These are phyloP conservation scores for Acanthaster planci DNA, from an alignment of 35 echinoderm and acorn worm species.

Conservation along the genomic window DNA sequence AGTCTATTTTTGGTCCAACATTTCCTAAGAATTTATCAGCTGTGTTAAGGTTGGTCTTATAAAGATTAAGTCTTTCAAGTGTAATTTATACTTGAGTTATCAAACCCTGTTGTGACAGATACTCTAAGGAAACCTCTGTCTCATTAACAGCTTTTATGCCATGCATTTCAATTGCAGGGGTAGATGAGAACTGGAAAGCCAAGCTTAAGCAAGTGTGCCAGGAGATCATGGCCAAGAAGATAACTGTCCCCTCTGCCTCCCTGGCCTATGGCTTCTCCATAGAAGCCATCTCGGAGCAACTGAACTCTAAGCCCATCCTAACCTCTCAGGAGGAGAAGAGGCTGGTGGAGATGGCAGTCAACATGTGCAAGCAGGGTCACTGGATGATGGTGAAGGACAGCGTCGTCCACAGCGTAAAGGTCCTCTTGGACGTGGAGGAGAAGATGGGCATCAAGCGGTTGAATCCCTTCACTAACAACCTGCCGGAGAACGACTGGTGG, in stretches of 20 bases:
- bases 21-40: too few species aligned
- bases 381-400: neutral
- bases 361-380: neutral
- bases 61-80: too few species aligned
- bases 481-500: neutral
- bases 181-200: neutral
- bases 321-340: neutral
- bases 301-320: neutral
- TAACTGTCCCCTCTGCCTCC: neutral
- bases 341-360: neutral
- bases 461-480: neutral
- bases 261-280: conserved; percentile 4
- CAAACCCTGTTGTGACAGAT: too few species aligned
- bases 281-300: neutral
- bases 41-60: too few species aligned
- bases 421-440: conserved; percentile 10
- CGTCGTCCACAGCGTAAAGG: neutral
- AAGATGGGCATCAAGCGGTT: conserved; percentile 19
- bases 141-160: too few species aligned
- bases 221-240: conserved; percentile 20
- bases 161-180: too few species aligned
- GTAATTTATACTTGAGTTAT: too few species aligned
- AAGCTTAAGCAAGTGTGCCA: neutral
- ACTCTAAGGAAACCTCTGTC: too few species aligned
- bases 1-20: too few species aligned